Conservation (phyloP, 1,140 invertebrate species). For the Platyscapa corneri region DNA sequence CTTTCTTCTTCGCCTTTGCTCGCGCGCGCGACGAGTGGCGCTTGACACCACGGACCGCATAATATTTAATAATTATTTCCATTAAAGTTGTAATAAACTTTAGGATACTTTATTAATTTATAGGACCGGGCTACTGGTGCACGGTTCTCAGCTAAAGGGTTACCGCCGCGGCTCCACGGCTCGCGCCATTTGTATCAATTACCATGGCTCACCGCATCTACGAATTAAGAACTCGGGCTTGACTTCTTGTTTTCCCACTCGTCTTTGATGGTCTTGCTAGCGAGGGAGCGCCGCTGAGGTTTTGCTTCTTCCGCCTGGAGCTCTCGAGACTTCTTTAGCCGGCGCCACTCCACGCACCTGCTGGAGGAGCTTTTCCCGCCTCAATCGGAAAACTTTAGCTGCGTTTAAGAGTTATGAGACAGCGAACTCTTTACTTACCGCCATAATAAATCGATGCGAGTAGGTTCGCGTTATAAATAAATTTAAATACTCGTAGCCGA, state of each 20-base stretch:
- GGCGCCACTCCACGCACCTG: not conserved
- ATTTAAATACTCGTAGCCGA: not conserved
- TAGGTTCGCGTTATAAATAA: not conserved
- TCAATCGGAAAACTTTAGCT: conserved; percentile 3
- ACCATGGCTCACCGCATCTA: conserved; percentile 56
- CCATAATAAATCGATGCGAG: conserved; percentile 11
- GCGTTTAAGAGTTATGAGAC: conserved; percentile 19
- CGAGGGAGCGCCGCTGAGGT: not conserved
- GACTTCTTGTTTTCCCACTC: conserved; percentile 42
- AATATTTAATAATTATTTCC: conserved; percentile 76
- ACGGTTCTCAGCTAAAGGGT: conserved; percentile 65
- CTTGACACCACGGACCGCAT: conserved; percentile 71
- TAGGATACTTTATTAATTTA: conserved; percentile 76
- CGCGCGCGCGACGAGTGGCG: conserved; percentile 57
- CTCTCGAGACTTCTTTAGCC: conserved; percentile 7
- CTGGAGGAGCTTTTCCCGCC: not conserved
- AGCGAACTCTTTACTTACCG: conserved; percentile 60
- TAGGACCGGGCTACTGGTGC: conserved; percentile 56
- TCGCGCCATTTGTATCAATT: conserved; percentile 47
- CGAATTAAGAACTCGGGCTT: conserved; percentile 62
- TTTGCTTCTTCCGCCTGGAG: not conserved
- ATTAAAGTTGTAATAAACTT: conserved; percentile 75
- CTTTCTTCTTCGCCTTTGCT: conserved; percentile 68
- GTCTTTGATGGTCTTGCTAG: conserved; percentile 29
- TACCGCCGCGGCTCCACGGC: conserved; percentile 57